phyloP scores from a whole-genome alignment of 1,140 invertebrate genomes.

The Callitettix versicolor region DNA sequence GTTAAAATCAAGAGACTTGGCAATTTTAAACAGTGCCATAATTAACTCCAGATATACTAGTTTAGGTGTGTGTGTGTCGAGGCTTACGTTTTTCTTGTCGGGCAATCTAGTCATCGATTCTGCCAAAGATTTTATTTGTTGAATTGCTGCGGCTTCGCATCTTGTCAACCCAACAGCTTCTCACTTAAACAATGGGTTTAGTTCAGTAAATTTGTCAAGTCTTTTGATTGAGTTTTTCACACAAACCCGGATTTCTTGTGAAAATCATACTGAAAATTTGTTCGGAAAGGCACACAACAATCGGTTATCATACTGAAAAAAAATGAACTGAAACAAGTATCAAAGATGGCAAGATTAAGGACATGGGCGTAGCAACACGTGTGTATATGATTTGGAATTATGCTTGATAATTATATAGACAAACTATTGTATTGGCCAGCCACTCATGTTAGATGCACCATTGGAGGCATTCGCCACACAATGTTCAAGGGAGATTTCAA shows the following conservation, averaged over 20 bases:
- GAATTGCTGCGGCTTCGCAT: not conserved
- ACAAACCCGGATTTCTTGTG: not conserved
- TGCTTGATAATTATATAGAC: not conserved
- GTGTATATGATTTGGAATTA: constrained; percentile 1
- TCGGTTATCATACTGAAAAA: too few relatives aligned
- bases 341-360: not conserved
- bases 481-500: too few relatives aligned
- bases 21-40: not conserved
- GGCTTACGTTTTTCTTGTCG: not conserved
- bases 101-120: not conserved
- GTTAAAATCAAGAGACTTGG: not conserved
- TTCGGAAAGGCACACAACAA: too few relatives aligned
- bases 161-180: not conserved
- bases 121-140: not conserved
- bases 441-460: constrained; percentile 2
- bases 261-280: not conserved
- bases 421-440: constrained; percentile 7
- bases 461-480: not conserved
- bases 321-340: not conserved
- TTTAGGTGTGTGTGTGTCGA: not conserved
- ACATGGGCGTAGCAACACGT: not conserved
- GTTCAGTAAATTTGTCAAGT: not conserved
- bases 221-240: not conserved
- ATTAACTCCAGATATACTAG: not conserved
- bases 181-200: not conserved